These are phyloP conservation scores for Noctua janthina DNA, from an alignment of 2,888 invertebrate species.

Conservation along the genomic window DNA sequence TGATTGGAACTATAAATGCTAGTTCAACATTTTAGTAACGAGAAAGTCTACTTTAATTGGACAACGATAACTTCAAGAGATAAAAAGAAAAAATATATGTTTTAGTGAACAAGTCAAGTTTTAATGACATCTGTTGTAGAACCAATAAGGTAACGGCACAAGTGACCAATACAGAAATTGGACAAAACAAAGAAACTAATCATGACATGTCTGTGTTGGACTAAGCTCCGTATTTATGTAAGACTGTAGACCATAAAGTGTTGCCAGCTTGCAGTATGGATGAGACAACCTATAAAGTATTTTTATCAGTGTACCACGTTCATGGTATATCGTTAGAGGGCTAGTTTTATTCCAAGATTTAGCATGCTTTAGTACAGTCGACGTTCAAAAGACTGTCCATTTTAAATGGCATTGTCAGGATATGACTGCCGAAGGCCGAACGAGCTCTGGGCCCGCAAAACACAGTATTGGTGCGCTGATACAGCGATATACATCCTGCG, in stretches of 20 bases:
- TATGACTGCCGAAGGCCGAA: background rate
- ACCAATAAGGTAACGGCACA: background rate
- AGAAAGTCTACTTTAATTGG: background rate
- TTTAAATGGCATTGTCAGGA: background rate
- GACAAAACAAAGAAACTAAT: slow-evolving; percentile 42
- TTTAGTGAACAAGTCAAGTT: background rate
- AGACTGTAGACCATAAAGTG: slow-evolving; percentile 12
- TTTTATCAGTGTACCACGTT: background rate
- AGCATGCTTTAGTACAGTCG: background rate
- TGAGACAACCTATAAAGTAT: background rate
- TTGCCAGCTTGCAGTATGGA: slow-evolving; percentile 21
- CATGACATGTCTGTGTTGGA: slow-evolving; percentile 39
- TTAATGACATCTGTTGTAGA: background rate
- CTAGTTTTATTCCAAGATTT: background rate
- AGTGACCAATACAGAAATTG: slow-evolving; percentile 1
- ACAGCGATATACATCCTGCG: too few species aligned
- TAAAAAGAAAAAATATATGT: background rate
- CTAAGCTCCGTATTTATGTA: slow-evolving; percentile 49
- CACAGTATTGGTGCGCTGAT: background rate
- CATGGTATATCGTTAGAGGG: background rate
- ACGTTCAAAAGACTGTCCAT: background rate
- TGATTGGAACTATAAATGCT: background rate
- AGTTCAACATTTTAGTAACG: background rate
- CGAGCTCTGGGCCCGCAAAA: background rate
- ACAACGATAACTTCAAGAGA: background rate